Evolutionary conservation across 2,797 vertebrate genomes (phyloP), one percentile per base, ranked within the genome.

Genomic region (Scyliorhinus canicula): DNA sequence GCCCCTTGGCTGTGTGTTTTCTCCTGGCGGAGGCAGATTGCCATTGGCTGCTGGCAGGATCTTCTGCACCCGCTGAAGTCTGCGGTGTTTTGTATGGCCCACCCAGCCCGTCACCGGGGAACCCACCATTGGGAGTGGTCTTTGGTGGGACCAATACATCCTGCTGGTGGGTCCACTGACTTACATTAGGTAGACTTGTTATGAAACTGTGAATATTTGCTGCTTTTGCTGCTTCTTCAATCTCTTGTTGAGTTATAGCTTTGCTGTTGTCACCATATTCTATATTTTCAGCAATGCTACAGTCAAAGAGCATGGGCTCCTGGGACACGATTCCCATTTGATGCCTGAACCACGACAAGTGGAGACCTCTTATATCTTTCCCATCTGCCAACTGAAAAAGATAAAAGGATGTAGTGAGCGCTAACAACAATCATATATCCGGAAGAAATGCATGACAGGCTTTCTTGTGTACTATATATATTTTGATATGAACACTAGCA

Each of bases 181-280:
- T 96, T 97, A 97, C 97, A 96, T 98, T 96, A 90, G 97, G 97
- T 71, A 97, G 96, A 55, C 95, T 96, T 71, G 97, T 95, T 95
- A 97, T 98, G 95, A 98, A 98, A 60, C 95, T 9, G 93, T 98
- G 97, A 95, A 97, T 98, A 96, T 98, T 98, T 95, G 97, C 96
- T 95, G 96, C 96, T 96, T 96, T 97, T 95, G 97, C 97, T 95
- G 97, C 97, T 79, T 95, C 96, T 96, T 97, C 97, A 95, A 97
- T 94, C 95, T 98, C 97, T 47, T 96, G 95, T 95, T 97, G 97
- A 95, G 96, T 97, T 95, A 97, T 96, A 44, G 95, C 86, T 47
- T 97, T 97, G 84, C 96, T 96, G 95, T 96, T 97, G 96, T 97
- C 96, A 86, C 97, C 97, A 57, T 98, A 98, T 24, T 95, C 96